These are phyloP conservation scores for Tylochromis polylepis DNA, from an alignment of 2,113 vertebrate species.

Conservation along the genomic window DNA sequence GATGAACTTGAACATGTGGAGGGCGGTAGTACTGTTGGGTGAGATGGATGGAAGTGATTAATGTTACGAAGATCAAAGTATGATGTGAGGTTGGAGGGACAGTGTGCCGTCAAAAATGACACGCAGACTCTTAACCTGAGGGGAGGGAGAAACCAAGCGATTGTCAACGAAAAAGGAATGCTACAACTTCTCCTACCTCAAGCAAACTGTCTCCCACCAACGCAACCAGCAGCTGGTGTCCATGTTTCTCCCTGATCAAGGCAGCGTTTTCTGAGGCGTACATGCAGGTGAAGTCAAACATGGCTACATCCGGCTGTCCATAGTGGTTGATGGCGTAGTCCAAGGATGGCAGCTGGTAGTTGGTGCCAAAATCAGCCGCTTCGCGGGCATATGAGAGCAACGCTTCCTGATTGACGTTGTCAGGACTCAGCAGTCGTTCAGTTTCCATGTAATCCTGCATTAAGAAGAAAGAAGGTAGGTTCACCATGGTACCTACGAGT, in stretches of 20 bases:
- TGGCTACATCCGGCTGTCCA: conserved; percentile 89
- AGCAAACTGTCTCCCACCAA: conserved; percentile 95
- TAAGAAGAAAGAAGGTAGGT: background rate
- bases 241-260: conserved; percentile 83
- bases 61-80: background rate
- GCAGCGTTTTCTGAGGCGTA: conserved; percentile 94
- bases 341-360: conserved; percentile 93
- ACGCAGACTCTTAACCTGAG: background rate
- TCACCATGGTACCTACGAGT: background rate
- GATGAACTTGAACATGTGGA: accelerated
- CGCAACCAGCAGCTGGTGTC: conserved; percentile 84
- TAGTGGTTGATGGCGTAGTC: conserved; percentile 95
- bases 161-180: background rate
- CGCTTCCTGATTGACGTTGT: conserved; percentile 89
- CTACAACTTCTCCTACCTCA: conserved; percentile 75
- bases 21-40: background rate
- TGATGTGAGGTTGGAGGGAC: background rate
- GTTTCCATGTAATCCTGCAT: conserved; percentile 87
- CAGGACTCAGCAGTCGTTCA: conserved; percentile 79
- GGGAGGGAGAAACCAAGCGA: background rate
- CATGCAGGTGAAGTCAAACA: conserved; percentile 99
- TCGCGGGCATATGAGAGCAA: conserved; percentile 90
- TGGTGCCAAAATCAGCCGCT: conserved; percentile 94
- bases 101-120: accelerated
- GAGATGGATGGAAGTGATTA: background rate